Evolutionary conservation across 2,113 vertebrate species (phyloP).

Genomic region (Guaruba guarouba): DNA sequence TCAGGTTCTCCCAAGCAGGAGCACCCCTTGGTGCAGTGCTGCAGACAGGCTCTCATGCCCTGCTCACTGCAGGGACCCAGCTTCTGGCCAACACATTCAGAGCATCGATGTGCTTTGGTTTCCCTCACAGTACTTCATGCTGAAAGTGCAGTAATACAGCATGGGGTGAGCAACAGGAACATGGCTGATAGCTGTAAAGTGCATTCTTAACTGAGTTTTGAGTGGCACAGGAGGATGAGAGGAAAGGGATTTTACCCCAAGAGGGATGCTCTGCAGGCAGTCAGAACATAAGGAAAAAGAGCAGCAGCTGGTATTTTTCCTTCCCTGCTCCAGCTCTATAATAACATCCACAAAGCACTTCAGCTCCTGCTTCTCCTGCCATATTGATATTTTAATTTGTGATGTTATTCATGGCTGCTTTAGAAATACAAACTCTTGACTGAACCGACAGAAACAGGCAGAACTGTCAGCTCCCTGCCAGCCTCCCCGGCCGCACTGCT

Average conservation of each 20-base stretch:
- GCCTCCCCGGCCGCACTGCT: neutral
- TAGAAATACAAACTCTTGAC: neutral
- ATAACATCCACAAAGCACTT: neutral
- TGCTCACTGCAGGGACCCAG: neutral
- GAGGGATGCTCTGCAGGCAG: neutral
- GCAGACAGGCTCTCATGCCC: neutral
- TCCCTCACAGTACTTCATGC: neutral
- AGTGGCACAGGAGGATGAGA: neutral
- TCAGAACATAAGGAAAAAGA: neutral
- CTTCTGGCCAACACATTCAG: neutral
- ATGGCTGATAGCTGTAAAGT: neutral
- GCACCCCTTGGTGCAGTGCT: neutral
- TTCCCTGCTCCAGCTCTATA: neutral
- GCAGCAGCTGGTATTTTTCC: neutral
- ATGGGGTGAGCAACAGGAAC: neutral
- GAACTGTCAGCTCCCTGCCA: neutral
- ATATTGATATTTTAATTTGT: neutral
- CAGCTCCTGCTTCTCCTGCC: neutral
- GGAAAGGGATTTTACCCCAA: neutral
- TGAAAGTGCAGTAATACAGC: neutral
- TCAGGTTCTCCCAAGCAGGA: accelerated
- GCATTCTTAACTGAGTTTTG: neutral
- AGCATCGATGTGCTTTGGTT: neutral
- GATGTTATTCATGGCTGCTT: neutral
- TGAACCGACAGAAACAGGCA: neutral